phyloP scores from a whole-genome alignment of 2,113 vertebrate species.

The Labeo catla region DNA sequence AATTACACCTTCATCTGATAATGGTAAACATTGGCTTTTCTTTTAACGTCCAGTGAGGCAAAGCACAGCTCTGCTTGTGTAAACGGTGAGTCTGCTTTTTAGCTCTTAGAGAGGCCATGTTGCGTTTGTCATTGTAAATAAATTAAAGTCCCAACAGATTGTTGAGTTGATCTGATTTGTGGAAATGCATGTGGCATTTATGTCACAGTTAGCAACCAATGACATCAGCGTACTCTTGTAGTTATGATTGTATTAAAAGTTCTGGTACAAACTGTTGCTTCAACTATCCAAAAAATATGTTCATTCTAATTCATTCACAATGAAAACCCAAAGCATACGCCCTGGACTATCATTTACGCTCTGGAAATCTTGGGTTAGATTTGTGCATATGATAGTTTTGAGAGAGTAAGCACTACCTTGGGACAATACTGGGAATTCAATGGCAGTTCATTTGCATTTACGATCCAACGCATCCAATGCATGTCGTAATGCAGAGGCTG shows the following conservation, averaged over 20 bases:
- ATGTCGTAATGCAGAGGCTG: slow-evolving; percentile 7
- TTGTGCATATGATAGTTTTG: background rate
- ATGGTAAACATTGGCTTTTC: slow-evolving; percentile 53
- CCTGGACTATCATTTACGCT: background rate
- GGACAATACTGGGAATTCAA: background rate
- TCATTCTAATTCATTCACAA: background rate
- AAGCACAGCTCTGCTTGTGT: background rate
- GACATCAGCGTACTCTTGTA: slow-evolving; percentile 7
- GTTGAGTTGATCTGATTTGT: slow-evolving; percentile 64
- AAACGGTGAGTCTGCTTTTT: background rate
- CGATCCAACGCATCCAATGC: background rate
- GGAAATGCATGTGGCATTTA: slow-evolving; percentile 44
- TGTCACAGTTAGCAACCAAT: slow-evolving; percentile 47
- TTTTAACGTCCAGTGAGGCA: slow-evolving; percentile 32
- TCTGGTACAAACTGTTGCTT: background rate
- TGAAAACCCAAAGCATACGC: background rate
- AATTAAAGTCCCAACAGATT: slow-evolving; percentile 62
- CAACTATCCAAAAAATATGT: background rate
- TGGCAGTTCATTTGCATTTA: background rate
- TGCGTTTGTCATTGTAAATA: slow-evolving; percentile 42
- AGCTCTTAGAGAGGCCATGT: background rate
- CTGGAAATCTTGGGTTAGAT: background rate
- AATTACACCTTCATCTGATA: slow-evolving; percentile 67
- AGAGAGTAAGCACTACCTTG: background rate
- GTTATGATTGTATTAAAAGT: background rate